Base-by-base conservation (phyloP, 1,140 invertebrate species). In the Homarus americanus region DNA sequence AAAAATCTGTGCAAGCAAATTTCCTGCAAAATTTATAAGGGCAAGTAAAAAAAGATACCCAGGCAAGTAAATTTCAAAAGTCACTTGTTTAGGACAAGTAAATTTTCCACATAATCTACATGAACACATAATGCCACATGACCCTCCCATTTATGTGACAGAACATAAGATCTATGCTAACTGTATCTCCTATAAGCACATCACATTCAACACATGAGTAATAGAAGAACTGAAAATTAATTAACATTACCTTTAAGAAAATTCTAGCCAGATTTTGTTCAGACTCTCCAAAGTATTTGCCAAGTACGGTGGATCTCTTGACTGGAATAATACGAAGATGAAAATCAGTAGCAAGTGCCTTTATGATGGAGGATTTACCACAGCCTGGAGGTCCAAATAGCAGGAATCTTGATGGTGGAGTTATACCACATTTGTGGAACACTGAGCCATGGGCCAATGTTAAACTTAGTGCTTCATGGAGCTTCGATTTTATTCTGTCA, bases 261-360 rank as follows among this genome's bases (percentile, higher is more conserved):
- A 92, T 82, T 36, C 53, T 83, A 15, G 82, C 90, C 17, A 92
- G 66, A 63, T 92, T 92, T 53, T 91, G 83, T 79, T 92, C 92
- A 76, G 89, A 91, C 53, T 92, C 92, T 63, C 92, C 92, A 88
- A 92, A 92, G 53, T 92, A 92, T 49, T 92, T 92, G 34, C 92
- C 91, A 58, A 92, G 91, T n/a, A 92, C 86, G 20, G 86, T 91
- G 1, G 92, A 91, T 44, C 92, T 72, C 63, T 91, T 92, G 32
- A 91, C 89, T 38, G 85, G 58, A 72, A 88, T 91, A 28, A 92
- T 58, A 75, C 63, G 80, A 28, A 92, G 66, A 49, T 87, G 83
- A 58, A 89, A 92, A 20, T 91, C 40, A 1, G 86, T 44, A 12
- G 92, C 92, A 20, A 92, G 73, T 3, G 89, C 92, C 34, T 49